Conservation (phyloP, 2,888 invertebrate species). For the Malacosoma neustria region DNA sequence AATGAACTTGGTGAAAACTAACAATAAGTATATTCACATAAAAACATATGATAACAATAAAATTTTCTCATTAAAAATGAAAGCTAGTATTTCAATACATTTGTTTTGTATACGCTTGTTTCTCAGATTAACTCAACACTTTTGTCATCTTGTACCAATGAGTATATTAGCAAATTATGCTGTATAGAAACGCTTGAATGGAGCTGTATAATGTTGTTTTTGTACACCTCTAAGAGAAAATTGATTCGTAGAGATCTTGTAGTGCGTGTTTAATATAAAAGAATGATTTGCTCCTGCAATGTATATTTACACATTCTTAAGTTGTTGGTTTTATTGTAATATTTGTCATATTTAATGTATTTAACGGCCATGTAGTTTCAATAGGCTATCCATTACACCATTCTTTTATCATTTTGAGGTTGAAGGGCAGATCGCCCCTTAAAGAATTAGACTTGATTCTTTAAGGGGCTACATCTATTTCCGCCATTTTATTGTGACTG, state of each 20-base stretch:
- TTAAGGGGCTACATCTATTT: too few relatives aligned
- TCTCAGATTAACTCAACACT: slow-evolving; percentile 39
- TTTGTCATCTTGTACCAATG: slow-evolving; percentile 17
- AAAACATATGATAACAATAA: slow-evolving; percentile 22
- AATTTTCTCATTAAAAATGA: slow-evolving; percentile 49
- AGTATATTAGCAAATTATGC: slow-evolving; percentile 38
- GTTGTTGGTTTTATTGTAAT: too few relatives aligned
- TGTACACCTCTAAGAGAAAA: slow-evolving; percentile 13
- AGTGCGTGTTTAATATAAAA: slow-evolving; percentile 14
- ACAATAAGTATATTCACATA: slow-evolving; percentile 20
- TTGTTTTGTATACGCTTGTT: slow-evolving; percentile 29
- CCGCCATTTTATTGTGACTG: too few relatives aligned
- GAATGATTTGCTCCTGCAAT: slow-evolving; percentile 4
- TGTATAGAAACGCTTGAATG: slow-evolving; percentile 53
- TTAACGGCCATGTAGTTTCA: too few relatives aligned
- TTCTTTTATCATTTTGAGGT: too few relatives aligned
- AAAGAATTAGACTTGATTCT: too few relatives aligned
- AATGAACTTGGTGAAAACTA: too few relatives aligned
- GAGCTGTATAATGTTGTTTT: slow-evolving; percentile 50
- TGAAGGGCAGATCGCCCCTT: too few relatives aligned
- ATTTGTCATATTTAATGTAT: slow-evolving; percentile 10
- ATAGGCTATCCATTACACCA: too few relatives aligned
- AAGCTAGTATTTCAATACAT: slow-evolving; percentile 47
- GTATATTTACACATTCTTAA: too few relatives aligned
- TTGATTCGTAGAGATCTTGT: slow-evolving; percentile 30